Percentiles rank a stretch among this genome's conserved stretches.
Evolutionary conservation across 1,140 invertebrate species (phyloP).

Genomic region (Drosophila ficusphila): DNA sequence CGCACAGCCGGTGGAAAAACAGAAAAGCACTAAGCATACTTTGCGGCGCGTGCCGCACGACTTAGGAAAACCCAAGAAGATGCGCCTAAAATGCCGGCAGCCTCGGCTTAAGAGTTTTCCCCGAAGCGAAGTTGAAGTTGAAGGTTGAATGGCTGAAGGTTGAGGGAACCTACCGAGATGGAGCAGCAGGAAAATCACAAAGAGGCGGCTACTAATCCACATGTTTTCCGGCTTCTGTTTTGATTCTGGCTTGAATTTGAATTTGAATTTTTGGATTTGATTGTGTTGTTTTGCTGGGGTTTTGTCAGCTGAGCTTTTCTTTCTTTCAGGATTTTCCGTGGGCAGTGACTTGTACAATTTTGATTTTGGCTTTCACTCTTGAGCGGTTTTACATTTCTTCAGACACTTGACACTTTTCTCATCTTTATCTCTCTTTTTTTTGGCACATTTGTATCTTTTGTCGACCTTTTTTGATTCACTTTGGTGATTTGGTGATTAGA

Average conservation of each 20-base stretch:
- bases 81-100: conserved; percentile 46
- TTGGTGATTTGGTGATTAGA: conserved; percentile 20
- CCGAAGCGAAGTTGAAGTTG: conserved; percentile 3
- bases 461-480: conserved; percentile 29
- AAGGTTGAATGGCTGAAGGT: not conserved
- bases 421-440: conserved; percentile 9
- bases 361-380: conserved; percentile 44
- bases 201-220: conserved; percentile 81
- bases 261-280: conserved; percentile 22
- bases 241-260: conserved; percentile 59
- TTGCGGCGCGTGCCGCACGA: conserved; percentile 51
- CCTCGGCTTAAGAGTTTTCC: conserved; percentile 57
- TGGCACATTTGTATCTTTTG: conserved; percentile 64
- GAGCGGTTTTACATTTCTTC: conserved; percentile 42
- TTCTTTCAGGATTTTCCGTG: conserved; percentile 16
- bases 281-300: conserved; percentile 9
- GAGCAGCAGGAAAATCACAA: conserved; percentile 79
- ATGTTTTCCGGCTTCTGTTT: conserved; percentile 75
- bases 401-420: conserved; percentile 26
- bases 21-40: conserved; percentile 52
- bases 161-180: conserved; percentile 74
- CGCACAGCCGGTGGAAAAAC: conserved; percentile 41
- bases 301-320: conserved; percentile 16
- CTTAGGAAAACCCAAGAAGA: conserved; percentile 22
- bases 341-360: conserved; percentile 43